Evolutionary conservation across 2,113 vertebrate genomes (phyloP).

Genomic region (Origma solitaria): DNA sequence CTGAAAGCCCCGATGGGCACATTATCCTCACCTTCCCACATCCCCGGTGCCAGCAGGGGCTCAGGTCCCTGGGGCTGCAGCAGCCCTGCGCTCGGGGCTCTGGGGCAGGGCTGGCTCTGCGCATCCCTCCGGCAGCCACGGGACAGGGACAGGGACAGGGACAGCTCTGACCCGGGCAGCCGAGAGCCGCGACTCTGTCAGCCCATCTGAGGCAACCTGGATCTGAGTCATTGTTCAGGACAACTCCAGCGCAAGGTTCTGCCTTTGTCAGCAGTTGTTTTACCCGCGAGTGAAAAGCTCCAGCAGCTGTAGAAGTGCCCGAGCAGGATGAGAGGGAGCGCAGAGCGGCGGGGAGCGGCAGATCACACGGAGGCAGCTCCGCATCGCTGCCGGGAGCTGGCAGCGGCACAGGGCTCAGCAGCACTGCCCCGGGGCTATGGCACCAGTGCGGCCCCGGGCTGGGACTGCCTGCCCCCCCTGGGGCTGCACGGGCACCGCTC

Average conservation of each 20-base stretch:
- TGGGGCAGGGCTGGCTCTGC: rapidly evolving
- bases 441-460: no score
- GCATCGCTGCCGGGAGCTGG: no score
- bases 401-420: not conserved
- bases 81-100: not conserved
- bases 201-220: not conserved
- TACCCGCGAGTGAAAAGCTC: not conserved
- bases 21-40: rapidly evolving
- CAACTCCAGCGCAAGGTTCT: not conserved
- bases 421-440: not conserved
- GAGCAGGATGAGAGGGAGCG: not conserved
- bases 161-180: rapidly evolving
- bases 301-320: not conserved
- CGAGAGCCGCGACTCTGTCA: rapidly evolving
- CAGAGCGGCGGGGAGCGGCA: not conserved
- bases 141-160: no score
- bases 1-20: not conserved
- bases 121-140: not conserved
- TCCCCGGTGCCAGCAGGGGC: not conserved
- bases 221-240: not conserved
- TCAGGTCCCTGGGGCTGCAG: not conserved
- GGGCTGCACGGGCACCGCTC: not conserved
- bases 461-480: no score
- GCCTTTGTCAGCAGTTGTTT: not conserved
- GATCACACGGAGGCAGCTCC: not conserved